A percentile compares a stretch with the other conserved stretches of the same genome.
Evolutionary conservation across 1,140 invertebrate genomes (phyloP).

Genomic region (Lamellibrachia luymesi): DNA sequence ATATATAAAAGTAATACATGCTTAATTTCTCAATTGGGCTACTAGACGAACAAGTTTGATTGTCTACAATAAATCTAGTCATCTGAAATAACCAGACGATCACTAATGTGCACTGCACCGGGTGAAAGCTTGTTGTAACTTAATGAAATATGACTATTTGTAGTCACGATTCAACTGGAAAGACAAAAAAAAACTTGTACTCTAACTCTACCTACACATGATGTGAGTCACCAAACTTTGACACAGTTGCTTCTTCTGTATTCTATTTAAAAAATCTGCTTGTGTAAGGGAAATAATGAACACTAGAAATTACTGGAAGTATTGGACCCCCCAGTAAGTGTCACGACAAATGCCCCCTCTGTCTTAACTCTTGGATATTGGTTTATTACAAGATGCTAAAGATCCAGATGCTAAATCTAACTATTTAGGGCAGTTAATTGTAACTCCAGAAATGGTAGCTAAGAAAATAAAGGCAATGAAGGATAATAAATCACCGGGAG

Average conservation of each 20-base stretch:
- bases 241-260: background rate
- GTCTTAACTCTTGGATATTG: background rate
- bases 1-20: no score
- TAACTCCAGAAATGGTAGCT: no score
- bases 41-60: background rate
- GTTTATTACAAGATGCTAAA: no score
- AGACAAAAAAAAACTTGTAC: background rate
- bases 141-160: background rate
- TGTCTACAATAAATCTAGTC: background rate
- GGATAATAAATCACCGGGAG: no score
- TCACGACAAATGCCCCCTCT: background rate
- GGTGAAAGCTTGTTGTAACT: background rate
- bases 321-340: background rate
- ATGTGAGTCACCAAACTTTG: background rate
- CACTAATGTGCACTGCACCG: background rate
- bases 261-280: background rate
- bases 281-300: background rate
- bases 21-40: background rate
- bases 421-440: no score
- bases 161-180: background rate
- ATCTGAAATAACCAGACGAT: background rate
- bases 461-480: no score
- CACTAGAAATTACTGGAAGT: background rate
- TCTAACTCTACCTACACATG: background rate
- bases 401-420: no score